These are phyloP conservation scores for Elymnias hypermnestra DNA, from an alignment of 1,140 invertebrate species.

Conservation along the genomic window DNA sequence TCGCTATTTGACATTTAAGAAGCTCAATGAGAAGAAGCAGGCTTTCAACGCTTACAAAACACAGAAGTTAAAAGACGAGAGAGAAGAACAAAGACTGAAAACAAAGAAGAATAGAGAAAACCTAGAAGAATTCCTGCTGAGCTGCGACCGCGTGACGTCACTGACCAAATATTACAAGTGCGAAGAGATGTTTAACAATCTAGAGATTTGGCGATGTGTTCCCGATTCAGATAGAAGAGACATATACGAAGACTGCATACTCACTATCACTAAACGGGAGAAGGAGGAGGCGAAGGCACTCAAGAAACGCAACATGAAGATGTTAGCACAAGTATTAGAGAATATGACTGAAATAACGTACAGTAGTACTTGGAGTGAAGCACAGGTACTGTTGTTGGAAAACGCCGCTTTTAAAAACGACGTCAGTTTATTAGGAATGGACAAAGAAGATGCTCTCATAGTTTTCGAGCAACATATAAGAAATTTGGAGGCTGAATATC, in stretches of 20 bases:
- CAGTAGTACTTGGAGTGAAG: conserved; percentile 98
- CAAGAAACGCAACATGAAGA: conserved; percentile 96
- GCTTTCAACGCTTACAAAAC: conserved; percentile 99
- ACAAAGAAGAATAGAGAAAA: conserved; percentile 98
- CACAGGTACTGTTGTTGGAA: conserved; percentile 95
- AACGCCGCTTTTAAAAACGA: conserved; percentile 97
- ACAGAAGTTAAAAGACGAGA: conserved; percentile 96
- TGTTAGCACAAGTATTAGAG: conserved; percentile 89
- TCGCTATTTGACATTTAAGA: conserved; percentile 95
- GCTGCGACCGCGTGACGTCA: conserved; percentile 93
- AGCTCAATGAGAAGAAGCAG: conserved; percentile 97
- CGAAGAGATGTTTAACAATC: conserved; percentile 88
- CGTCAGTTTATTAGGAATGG: conserved; percentile 94
- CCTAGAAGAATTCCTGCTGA: conserved; percentile 95
- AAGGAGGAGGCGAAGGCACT: conserved; percentile 95
- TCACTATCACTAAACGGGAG: conserved; percentile 94
- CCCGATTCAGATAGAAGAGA: conserved; percentile 94
- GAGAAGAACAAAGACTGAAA: conserved; percentile 94
- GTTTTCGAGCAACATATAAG: conserved; percentile 98
- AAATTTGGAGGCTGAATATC: conserved; percentile 92
- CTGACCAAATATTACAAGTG: conserved; percentile 94
- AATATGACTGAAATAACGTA: conserved; percentile 95
- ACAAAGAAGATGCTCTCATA: conserved; percentile 96
- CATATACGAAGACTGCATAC: conserved; percentile 97
- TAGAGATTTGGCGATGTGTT: conserved; percentile 89